Conservation (phyloP, 1,140 invertebrate genomes). For the Camponotus floridanus region DNA sequence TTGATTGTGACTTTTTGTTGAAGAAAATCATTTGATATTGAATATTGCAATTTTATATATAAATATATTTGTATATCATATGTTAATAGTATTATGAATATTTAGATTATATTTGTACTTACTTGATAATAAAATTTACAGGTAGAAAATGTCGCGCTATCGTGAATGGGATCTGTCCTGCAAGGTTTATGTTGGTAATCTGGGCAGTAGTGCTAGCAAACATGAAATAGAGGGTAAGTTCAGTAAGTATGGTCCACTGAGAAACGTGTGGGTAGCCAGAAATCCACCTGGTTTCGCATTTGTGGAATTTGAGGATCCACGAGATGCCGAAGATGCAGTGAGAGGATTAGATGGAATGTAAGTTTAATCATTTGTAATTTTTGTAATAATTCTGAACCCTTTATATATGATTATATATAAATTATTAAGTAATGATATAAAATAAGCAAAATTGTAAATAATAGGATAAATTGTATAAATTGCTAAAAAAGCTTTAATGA, state of each 20-base stretch:
- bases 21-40: too few relatives aligned
- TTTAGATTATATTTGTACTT: background rate
- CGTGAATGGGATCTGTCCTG: constrained; percentile 97
- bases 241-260: constrained; percentile 96
- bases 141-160: constrained; percentile 88
- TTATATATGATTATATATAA: too few relatives aligned
- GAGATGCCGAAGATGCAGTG: constrained; percentile 99
- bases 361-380: constrained; percentile 81
- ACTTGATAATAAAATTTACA: constrained; percentile 8
- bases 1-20: too few relatives aligned
- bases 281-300: constrained; percentile 98
- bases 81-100: background rate
- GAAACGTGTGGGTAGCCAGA: constrained; percentile 98
- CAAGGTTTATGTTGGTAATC: constrained; percentile 99
- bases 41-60: too few relatives aligned
- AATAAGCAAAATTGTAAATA: too few relatives aligned
- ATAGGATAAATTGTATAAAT: too few relatives aligned
- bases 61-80: too few relatives aligned
- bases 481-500: too few relatives aligned
- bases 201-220: constrained; percentile 96
- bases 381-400: background rate
- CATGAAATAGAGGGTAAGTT: constrained; percentile 97
- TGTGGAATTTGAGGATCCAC: constrained; percentile 98
- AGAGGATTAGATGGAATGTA: constrained; percentile 97
- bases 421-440: too few relatives aligned